These are phyloP conservation scores for Punctoribates punctum DNA, from an alignment of 2,888 invertebrate species.

Conservation along the genomic window DNA sequence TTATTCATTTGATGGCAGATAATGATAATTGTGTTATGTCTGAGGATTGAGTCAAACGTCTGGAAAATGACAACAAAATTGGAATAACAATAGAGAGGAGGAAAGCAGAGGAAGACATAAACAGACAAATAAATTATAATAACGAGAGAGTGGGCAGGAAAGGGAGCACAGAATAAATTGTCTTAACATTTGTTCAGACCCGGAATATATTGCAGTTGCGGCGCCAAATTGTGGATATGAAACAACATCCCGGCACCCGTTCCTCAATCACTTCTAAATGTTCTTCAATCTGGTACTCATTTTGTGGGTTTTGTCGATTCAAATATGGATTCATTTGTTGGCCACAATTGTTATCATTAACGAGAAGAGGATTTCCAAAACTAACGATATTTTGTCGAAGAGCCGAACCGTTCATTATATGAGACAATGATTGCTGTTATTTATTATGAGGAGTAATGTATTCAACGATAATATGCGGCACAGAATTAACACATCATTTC, in stretches of 20 bases:
- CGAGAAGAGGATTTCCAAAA: background rate
- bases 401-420: conserved; percentile 19
- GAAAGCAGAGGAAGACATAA: too few relatives aligned
- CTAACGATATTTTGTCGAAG: background rate
- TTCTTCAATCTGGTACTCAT: conserved; percentile 16
- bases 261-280: conserved; percentile 39
- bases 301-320: background rate
- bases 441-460: too few relatives aligned
- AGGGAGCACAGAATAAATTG: background rate
- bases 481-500: background rate
- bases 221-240: conserved; percentile 42
- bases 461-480: background rate
- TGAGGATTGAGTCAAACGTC: too few relatives aligned
- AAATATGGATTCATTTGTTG: conserved; percentile 7
- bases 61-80: too few relatives aligned
- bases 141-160: background rate
- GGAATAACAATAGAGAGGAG: too few relatives aligned
- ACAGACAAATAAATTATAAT: background rate
- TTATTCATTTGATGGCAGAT: too few relatives aligned
- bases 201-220: conserved; percentile 44
- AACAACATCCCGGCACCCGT: conserved; percentile 45
- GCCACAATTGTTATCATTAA: background rate
- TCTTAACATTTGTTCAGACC: conserved; percentile 41
- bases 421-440: too few relatives aligned
- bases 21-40: too few relatives aligned